Conservation (phyloP, 1,140 invertebrate species). For the Pentalonia nigronervosa region DNA sequence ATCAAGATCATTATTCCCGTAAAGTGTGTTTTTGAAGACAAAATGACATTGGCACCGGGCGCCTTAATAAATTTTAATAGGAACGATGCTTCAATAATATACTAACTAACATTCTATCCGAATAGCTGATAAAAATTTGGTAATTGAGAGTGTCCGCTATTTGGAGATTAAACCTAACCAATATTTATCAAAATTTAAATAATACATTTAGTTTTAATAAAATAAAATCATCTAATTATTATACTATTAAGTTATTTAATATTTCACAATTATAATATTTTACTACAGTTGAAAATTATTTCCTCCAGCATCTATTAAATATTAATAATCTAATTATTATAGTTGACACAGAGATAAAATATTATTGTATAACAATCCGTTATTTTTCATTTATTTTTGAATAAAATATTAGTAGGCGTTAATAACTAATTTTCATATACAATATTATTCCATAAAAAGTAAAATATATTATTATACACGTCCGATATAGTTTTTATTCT, state of each 20-base stretch:
- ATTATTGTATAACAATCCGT: background rate
- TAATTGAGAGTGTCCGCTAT: too few species aligned
- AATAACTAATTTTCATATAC: too few species aligned
- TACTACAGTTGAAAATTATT: background rate
- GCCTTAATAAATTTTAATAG: too few species aligned
- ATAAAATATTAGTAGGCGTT: background rate
- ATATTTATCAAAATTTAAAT: background rate
- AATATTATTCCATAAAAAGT: background rate
- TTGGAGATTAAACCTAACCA: too few species aligned
- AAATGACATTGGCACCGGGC: too few species aligned
- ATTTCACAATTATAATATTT: background rate
- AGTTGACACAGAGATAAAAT: background rate
- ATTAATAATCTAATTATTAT: background rate
- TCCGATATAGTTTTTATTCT: too few species aligned
- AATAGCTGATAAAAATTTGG: too few species aligned
- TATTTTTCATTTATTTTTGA: background rate
- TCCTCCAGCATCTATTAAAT: background rate
- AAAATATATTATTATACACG: background rate
- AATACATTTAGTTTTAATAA: background rate
- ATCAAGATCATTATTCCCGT: too few species aligned
- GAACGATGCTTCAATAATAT: too few species aligned
- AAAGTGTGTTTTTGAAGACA: too few species aligned
- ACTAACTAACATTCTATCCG: too few species aligned
- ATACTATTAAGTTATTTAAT: background rate
- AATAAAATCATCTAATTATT: background rate